Evolutionary conservation across 1,140 invertebrate genomes (phyloP).

Genomic region (Cotesia glomerata): DNA sequence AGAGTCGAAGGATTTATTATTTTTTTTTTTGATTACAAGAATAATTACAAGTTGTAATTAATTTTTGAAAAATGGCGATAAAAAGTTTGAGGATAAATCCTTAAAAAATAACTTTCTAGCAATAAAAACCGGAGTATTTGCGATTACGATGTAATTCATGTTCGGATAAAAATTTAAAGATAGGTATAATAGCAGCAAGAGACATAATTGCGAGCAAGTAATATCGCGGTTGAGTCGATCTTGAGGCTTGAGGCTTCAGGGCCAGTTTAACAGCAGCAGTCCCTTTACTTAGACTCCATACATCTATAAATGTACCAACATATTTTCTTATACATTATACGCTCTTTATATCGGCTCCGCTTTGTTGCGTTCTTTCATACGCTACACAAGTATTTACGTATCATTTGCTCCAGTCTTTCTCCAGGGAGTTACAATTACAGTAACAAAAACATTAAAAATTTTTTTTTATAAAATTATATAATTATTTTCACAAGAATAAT

Average conservation of each 20-base stretch:
- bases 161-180: neutral
- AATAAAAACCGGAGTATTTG: too few relatives aligned
- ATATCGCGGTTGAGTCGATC: neutral
- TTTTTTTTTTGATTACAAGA: too few relatives aligned
- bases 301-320: neutral
- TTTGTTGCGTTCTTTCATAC: neutral
- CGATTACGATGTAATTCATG: too few relatives aligned
- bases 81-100: too few relatives aligned
- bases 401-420: constrained; percentile 9
- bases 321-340: neutral
- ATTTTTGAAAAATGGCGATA: too few relatives aligned
- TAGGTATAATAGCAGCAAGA: neutral
- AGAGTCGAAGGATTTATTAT: too few relatives aligned
- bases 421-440: neutral
- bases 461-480: too few relatives aligned
- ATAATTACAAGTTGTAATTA: too few relatives aligned
- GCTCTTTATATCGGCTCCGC: constrained; percentile 19
- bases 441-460: too few relatives aligned
- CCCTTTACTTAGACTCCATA: neutral
- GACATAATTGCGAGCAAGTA: constrained; percentile 1
- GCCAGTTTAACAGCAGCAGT: neutral
- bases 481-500: neutral
- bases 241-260: neutral
- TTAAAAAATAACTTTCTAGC: too few relatives aligned
- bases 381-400: too few relatives aligned